phyloP scores from a whole-genome alignment of 2,797 vertebrate genomes.

The Pseudochirops corinnae region DNA sequence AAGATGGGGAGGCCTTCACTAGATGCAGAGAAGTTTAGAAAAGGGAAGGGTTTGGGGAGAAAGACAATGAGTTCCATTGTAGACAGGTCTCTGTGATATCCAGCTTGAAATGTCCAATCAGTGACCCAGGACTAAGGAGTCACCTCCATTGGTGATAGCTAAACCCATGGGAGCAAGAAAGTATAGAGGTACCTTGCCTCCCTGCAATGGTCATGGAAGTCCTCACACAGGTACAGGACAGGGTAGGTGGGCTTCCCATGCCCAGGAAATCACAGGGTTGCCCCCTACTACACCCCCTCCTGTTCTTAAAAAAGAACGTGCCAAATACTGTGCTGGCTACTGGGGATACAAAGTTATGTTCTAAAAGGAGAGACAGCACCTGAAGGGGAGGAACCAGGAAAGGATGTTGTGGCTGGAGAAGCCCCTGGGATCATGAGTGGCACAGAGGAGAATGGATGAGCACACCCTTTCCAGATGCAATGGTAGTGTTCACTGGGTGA shows the following conservation, averaged over 20 bases:
- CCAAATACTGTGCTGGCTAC: neutral
- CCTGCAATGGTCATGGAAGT: neutral
- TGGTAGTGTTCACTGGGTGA: neutral
- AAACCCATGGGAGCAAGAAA: neutral
- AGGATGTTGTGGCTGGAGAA: neutral
- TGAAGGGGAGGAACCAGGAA: neutral
- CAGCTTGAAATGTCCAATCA: neutral
- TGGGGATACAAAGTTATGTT: neutral
- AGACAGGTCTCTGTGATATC: neutral
- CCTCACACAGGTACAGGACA: neutral
- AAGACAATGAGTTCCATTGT: neutral
- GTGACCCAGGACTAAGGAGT: neutral
- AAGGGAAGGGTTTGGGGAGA: neutral
- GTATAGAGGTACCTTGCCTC: neutral
- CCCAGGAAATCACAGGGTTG: neutral
- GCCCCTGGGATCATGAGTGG: neutral
- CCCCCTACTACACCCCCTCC: neutral
- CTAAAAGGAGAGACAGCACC: neutral
- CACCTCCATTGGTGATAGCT: neutral
- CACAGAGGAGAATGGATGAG: neutral
- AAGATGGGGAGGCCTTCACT: neutral
- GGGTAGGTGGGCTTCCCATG: neutral
- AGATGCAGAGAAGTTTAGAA: neutral
- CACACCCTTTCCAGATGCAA: neutral
- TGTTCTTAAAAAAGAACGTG: neutral